phyloP scores from a whole-genome alignment of 1,140 invertebrate species.

The Temnothorax longispinosus region DNA sequence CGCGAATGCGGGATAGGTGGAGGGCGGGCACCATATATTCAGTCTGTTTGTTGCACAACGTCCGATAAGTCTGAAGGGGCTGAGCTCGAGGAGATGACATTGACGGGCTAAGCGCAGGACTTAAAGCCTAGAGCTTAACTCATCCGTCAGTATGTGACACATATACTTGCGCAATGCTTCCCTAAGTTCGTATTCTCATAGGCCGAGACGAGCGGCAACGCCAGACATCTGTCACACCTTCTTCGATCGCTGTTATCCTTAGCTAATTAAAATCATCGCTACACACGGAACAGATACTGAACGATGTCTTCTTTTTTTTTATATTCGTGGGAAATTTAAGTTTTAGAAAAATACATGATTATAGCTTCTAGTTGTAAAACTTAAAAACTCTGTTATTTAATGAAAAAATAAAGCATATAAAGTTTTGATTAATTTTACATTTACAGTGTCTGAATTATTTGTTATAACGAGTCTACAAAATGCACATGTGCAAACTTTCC shows the following conservation, averaged over 20 bases:
- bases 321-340: not conserved
- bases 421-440: not conserved
- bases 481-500: not conserved
- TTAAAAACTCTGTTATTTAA: not conserved
- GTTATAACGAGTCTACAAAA: not conserved
- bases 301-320: not conserved
- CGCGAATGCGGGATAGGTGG: conserved; percentile 74
- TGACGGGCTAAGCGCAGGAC: conserved; percentile 84
- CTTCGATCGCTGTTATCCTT: conserved; percentile 53
- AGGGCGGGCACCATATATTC: conserved; percentile 71
- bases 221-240: conserved; percentile 15
- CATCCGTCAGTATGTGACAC: conserved; percentile 85
- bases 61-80: conserved; percentile 85
- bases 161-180: conserved; percentile 79
- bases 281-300: not conserved
- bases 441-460: not conserved
- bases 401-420: not conserved
- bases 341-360: not conserved
- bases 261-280: conserved; percentile 49
- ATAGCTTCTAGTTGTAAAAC: not conserved
- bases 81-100: conserved; percentile 85
- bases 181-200: conserved; percentile 65
- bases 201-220: conserved; percentile 53
- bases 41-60: conserved; percentile 80
- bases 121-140: conserved; percentile 84